A percentile compares a stretch with the other conserved stretches of the same genome.
phyloP scores from a whole-genome alignment of 2,113 vertebrate species.

The Bujurquina vittata region DNA sequence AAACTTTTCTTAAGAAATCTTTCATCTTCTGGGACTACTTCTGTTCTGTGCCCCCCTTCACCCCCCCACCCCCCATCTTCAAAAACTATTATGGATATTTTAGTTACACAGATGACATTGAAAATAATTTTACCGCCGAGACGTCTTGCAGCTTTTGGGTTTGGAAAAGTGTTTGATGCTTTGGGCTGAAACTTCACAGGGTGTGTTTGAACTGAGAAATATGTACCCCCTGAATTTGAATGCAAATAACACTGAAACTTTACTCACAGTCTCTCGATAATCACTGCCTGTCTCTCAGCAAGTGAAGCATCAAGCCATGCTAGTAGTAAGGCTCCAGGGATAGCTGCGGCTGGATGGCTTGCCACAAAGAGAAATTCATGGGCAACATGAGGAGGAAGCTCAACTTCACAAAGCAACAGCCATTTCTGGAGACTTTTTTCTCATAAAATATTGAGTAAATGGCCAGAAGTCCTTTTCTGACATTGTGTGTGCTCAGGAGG shows the following conservation, averaged over 20 bases:
- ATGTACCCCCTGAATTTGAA: neutral
- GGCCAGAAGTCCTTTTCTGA: neutral
- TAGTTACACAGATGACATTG: neutral
- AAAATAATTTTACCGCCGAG: neutral
- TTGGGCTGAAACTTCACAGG: neutral
- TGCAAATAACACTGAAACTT: neutral
- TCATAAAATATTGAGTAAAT: conserved; percentile 4
- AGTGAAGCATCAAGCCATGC: neutral
- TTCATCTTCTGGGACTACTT: neutral
- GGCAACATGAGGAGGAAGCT: neutral
- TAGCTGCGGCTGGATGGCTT: neutral
- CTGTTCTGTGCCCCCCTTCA: neutral
- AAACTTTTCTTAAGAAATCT: neutral
- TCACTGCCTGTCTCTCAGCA: conserved; percentile 3
- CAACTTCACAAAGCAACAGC: neutral
- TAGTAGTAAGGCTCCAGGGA: neutral
- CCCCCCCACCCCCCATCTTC: neutral
- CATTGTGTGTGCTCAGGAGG: neutral
- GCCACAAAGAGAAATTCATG: neutral
- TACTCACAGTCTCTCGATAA: conserved; percentile 5
- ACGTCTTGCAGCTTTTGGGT: neutral
- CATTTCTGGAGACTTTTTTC: conserved; percentile 4
- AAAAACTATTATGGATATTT: neutral
- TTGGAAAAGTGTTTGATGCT: neutral
- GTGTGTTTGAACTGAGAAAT: neutral